phyloP scores from a whole-genome alignment of 2,888 invertebrate genomes.

The Eueremaeus valkanovi region DNA sequence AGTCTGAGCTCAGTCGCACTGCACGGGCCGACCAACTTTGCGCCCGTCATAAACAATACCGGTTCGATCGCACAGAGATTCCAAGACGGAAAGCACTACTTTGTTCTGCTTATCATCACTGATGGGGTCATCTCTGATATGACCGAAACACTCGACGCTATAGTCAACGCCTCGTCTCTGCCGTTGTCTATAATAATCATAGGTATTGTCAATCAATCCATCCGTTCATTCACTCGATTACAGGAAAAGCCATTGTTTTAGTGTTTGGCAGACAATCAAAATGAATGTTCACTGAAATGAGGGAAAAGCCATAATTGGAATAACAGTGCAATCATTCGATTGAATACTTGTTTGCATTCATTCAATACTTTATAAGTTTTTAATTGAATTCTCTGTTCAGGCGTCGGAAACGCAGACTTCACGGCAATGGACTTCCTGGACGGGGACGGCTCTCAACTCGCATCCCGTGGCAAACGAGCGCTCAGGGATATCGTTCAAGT shows the following conservation, averaged over 20 bases:
- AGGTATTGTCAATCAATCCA: conserved; percentile 51
- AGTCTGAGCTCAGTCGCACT: conserved; percentile 57
- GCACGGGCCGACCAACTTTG: conserved; percentile 61
- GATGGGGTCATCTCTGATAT: conserved; percentile 63
- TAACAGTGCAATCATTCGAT: too few relatives aligned
- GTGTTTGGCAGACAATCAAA: too few relatives aligned
- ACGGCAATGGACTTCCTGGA: conserved; percentile 61
- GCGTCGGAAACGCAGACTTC: conserved; percentile 61
- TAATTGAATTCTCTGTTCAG: conserved; percentile 48
- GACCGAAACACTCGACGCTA: conserved; percentile 55
- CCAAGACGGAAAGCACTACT: conserved; percentile 57
- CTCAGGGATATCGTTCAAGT: conserved; percentile 46
- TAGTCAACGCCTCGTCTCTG: conserved; percentile 57
- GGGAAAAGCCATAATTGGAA: too few relatives aligned
- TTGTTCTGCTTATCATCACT: conserved; percentile 61
- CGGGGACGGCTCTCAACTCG: conserved; percentile 14
- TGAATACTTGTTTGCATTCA: too few relatives aligned
- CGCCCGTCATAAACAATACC: conserved; percentile 52
- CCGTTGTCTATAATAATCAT: conserved; percentile 61
- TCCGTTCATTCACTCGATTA: too few relatives aligned
- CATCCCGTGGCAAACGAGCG: conserved; percentile 8
- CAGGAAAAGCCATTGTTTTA: too few relatives aligned
- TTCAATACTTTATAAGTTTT: too few relatives aligned
- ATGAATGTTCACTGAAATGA: too few relatives aligned
- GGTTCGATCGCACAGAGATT: conserved; percentile 55